Base-by-base conservation (phyloP, 2,888 invertebrate species). In the Drosophila macrospina region DNA sequence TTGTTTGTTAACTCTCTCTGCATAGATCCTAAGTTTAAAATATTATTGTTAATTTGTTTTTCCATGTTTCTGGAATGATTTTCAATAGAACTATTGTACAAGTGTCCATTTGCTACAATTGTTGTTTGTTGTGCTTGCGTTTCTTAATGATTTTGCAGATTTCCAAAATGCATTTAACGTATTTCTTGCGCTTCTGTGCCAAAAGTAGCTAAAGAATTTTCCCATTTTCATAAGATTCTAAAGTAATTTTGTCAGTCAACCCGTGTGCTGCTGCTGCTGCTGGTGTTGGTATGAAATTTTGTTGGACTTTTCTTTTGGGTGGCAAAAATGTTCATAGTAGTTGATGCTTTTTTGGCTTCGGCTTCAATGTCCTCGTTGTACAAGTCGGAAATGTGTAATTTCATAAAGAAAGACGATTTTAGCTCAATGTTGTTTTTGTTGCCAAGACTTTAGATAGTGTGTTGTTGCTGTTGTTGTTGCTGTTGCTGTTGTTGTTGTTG, bases 61-160 rank as follows among this genome's bases (percentile, higher is more conserved):
- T 42, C 47, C 48, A 26, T 41, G 28, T 55, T 54, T 48, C 63
- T 71, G 30, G 41, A 74, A 69, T 69, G 62, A 16, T 57, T 78
- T 87, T 85, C 86, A 85, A 82, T 87, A 86, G 87, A 87, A 69
- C 64, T 74, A 89, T 86, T 90, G 88, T 90, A 89, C 90, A 89
- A 90, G 82, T 87, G 82, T 78, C 89, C 88, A 90, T 90, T 89
- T 89, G 87, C 89, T 88, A 74, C 85, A 73, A 71, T 79, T 78
- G 69, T 44, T 56, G 69, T 61, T 61, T 75, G 66, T 60, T 68
- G 68, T 67, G 69, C 39, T 69, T 74, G 60, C 61, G 70, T 87
- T 70, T 83, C 86, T 86, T 47, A 66, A 88, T 88, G 84, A 88
- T 74, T 75, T 86, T 78, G 81, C 84, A 81, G 81, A 86, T 87